Base-by-base conservation (phyloP, 1,140 invertebrate species). In the Aleiodes sp. region DNA sequence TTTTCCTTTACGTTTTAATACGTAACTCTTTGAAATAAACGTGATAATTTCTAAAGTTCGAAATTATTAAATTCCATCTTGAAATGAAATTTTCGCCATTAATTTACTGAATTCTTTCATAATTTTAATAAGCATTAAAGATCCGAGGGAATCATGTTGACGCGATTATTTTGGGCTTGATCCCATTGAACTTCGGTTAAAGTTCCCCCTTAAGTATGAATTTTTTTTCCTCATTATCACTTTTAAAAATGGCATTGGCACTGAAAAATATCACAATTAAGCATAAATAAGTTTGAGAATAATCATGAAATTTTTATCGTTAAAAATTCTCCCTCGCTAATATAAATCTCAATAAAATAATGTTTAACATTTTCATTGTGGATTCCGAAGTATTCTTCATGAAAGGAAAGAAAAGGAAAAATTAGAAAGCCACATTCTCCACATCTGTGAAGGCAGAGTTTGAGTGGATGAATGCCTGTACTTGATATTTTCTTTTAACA, bases 401-500 rank as follows among this genome's bases (percentile, higher is more conserved):
- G n/a, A n/a, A n/a, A n/a, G n/a, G 31, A 35, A 10, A 35, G 10
- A 35, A 4, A 35, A 4, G 31, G 31, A 35, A 10, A 6, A 10
- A 35, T 4, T 4, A 10, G 31, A 35, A 35, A 35, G 10, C 4
- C 4, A 35, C 10, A 46, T 21, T 24, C 12, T 52, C 26, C 46
- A n/a, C 46, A 52, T 52, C 46, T 43, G 46, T 24, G 8, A 24
- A 4, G 2, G 26, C 19, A 35, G 39, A 64, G 16, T 64, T 63
- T 10, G 35, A 31, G 3, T 10, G 6, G 12, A 6, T 28, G 19
- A 31, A 4, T 12, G 26, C 8, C 9, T 14, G n/a, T n/a, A 12
- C 9, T 31, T 28, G 21, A 14, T 39, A 16, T 37, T 9, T 33
- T 52, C 76, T 80, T 80, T 80, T 78, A 76, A 79, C 73, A 73